Evolutionary conservation across 2,113 vertebrate genomes (phyloP).

Genomic region (Ctenomys sociabilis): DNA sequence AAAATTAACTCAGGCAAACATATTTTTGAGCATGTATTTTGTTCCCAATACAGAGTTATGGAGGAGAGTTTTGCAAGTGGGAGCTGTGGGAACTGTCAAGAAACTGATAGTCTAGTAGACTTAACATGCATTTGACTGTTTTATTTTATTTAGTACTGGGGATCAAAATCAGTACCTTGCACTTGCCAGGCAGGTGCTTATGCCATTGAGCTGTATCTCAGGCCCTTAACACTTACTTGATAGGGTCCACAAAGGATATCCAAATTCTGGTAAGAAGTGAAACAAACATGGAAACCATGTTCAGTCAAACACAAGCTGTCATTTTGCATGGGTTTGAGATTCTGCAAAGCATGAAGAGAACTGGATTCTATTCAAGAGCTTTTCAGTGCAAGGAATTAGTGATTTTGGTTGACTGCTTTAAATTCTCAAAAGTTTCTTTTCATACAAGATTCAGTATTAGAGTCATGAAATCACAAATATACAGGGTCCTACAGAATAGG

Average conservation of each 20-base stretch:
- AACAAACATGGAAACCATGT: not conserved
- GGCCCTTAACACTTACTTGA: not conserved
- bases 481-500: not conserved
- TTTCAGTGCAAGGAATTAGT: not conserved
- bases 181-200: no score
- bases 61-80: not conserved
- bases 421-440: not conserved
- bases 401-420: not conserved
- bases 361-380: not conserved
- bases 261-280: conserved; percentile 8
- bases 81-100: not conserved
- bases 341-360: conserved; percentile 36
- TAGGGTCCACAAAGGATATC: not conserved
- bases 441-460: not conserved
- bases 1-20: conserved; percentile 16
- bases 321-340: conserved; percentile 26
- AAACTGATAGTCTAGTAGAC: not conserved
- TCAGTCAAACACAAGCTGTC: conserved; percentile 15
- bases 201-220: no score
- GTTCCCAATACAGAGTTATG: not conserved
- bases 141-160: no score
- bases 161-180: no score
- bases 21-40: conserved; percentile 44
- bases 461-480: not conserved
- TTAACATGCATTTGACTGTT: not conserved